Conservation (phyloP, 2,113 vertebrate species). For the human (Homo sapiens) region DNA sequence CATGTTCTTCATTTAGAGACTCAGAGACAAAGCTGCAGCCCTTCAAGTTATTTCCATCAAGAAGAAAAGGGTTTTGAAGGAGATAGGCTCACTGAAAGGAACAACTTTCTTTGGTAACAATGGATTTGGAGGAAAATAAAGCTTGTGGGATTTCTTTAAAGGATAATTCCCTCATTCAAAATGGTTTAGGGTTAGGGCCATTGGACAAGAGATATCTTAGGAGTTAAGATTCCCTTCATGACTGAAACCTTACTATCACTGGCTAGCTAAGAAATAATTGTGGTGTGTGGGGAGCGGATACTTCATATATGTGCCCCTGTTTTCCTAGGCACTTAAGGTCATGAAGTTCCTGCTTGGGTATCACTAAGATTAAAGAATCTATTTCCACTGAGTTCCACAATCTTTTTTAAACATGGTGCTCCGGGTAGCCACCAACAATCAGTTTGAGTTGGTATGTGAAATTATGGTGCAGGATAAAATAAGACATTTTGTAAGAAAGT, state of each 20-base stretch:
- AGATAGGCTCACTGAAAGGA: background rate
- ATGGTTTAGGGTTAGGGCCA: background rate
- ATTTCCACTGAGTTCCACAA: too few relatives aligned
- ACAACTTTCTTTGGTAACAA: background rate
- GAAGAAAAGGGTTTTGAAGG: background rate
- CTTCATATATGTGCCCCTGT: fast-evolving
- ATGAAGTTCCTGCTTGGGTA: too few relatives aligned
- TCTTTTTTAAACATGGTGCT: background rate
- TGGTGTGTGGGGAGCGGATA: background rate
- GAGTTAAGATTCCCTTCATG: background rate
- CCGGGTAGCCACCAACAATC: background rate
- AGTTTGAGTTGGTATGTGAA: background rate
- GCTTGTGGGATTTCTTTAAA: background rate
- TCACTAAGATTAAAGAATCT: background rate
- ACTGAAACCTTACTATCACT: background rate
- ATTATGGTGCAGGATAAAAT: background rate
- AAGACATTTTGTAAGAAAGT: background rate
- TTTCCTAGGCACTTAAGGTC: too few relatives aligned
- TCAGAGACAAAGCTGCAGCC: background rate
- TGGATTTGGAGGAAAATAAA: background rate
- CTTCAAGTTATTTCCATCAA: background rate
- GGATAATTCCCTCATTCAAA: background rate
- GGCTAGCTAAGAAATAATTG: background rate
- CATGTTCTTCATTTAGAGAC: background rate
- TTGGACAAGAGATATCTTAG: background rate